phyloP scores from a whole-genome alignment of 2,113 vertebrate genomes.

The rabbit (Oryctolagus cuniculus) region DNA sequence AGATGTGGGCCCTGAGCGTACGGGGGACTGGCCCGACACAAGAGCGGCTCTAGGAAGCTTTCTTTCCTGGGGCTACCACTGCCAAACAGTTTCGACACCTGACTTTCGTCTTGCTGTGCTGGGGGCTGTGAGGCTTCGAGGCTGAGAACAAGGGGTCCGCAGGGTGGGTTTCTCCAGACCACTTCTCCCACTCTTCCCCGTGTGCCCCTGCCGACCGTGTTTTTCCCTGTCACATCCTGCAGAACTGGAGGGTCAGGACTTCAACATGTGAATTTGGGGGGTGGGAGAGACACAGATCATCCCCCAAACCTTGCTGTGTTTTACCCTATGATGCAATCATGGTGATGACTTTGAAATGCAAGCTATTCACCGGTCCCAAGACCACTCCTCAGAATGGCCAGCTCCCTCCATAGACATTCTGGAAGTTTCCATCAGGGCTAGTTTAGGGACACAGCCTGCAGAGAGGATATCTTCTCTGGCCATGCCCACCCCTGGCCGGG shows the following conservation, averaged over 20 bases:
- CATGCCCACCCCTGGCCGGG: neutral
- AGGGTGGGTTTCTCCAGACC: neutral
- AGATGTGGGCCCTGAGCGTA: no score
- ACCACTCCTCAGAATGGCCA: neutral
- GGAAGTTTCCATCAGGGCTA: neutral
- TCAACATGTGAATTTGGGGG: no score
- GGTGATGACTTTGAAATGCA: neutral
- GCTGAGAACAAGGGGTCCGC: neutral
- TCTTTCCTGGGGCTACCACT: neutral
- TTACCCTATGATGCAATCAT: neutral
- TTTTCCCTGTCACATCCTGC: neutral
- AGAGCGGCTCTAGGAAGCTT: neutral
- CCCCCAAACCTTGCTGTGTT: neutral
- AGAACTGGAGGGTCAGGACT: neutral
- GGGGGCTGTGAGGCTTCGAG: neutral
- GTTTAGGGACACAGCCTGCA: neutral
- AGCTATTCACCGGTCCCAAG: neutral
- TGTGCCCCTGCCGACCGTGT: no score
- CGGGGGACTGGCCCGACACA: no score
- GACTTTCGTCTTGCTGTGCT: neutral
- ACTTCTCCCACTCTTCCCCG: neutral
- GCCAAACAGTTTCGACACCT: neutral
- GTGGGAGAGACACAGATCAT: no score
- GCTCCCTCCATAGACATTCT: neutral
- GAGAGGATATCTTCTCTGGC: neutral